These are phyloP conservation scores for Porites divaricata DNA, from an alignment of 92 coral and sea anemone species.

Conservation along the genomic window DNA sequence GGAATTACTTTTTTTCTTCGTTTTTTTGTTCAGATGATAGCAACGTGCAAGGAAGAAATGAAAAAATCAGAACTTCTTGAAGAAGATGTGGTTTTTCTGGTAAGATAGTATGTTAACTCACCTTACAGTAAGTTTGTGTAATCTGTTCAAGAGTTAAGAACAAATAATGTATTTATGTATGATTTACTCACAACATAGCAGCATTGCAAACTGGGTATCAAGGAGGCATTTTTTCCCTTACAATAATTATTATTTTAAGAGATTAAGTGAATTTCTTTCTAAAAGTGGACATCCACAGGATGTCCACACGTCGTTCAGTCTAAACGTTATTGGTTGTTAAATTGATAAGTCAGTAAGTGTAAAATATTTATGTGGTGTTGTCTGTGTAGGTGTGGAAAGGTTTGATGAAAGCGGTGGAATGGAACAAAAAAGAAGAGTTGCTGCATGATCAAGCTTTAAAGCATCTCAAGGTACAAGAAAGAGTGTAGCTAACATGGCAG, in stretches of 20 bases:
- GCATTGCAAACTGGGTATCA: too few species aligned
- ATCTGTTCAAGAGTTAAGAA: too few species aligned
- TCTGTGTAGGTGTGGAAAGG: constrained; percentile 90
- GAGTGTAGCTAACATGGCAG: too few species aligned
- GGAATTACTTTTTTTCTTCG: neutral
- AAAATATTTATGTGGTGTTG: neutral
- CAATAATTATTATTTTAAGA: too few species aligned
- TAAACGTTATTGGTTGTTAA: too few species aligned
- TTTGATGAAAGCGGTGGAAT: constrained; percentile 90
- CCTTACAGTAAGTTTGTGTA: too few species aligned
- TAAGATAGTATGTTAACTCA: constrained; percentile 22
- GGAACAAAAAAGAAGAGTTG: constrained; percentile 99
- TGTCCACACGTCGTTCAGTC: too few species aligned
- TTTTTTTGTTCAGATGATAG: constrained; percentile 72
- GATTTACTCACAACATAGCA: too few species aligned
- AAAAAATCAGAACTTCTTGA: constrained; percentile 75
- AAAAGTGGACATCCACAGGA: too few species aligned
- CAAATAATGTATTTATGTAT: too few species aligned
- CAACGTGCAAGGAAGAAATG: constrained; percentile 84
- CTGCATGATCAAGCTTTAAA: constrained; percentile 96
- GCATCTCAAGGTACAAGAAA: constrained; percentile 78
- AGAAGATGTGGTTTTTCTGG: constrained; percentile 88
- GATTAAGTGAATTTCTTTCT: too few species aligned
- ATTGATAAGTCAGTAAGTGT: neutral
- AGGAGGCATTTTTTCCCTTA: too few species aligned